phyloP scores from a whole-genome alignment of 2,888 invertebrate species.

The Xanthia icteritia region DNA sequence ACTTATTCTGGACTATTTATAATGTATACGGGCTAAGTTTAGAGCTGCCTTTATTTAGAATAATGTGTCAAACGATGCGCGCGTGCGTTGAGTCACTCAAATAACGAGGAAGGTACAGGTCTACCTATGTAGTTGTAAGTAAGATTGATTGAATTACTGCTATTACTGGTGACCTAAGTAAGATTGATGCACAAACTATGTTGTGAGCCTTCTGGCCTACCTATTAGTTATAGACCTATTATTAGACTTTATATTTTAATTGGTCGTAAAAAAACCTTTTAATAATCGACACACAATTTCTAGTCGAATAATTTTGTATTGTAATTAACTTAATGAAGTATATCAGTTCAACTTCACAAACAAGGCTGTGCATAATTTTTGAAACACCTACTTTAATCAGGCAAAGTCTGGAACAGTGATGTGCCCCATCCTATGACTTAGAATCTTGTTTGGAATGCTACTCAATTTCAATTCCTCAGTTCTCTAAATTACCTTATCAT shows the following conservation, averaged over 20 bases:
- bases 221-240: too few species aligned
- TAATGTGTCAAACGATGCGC: constrained; percentile 26
- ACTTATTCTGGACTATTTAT: background rate
- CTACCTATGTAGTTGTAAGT: background rate
- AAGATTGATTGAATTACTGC: background rate
- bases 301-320: too few species aligned
- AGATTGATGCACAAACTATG: too few species aligned
- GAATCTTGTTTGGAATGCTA: too few species aligned
- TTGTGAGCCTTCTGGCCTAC: too few species aligned
- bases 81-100: constrained; percentile 28
- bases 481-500: background rate
- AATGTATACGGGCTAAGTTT: constrained; percentile 36
- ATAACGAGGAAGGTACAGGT: constrained; percentile 5
- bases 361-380: background rate
- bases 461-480: background rate
- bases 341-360: too few species aligned
- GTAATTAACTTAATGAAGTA: too few species aligned
- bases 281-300: too few species aligned
- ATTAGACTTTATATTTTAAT: too few species aligned
- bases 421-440: too few species aligned
- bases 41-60: constrained; percentile 46
- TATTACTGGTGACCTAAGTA: too few species aligned
- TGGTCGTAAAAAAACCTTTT: background rate
- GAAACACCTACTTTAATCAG: background rate
- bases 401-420: background rate